phyloP scores from a whole-genome alignment of 2,797 vertebrate genomes.

The Darevskia mixta region DNA sequence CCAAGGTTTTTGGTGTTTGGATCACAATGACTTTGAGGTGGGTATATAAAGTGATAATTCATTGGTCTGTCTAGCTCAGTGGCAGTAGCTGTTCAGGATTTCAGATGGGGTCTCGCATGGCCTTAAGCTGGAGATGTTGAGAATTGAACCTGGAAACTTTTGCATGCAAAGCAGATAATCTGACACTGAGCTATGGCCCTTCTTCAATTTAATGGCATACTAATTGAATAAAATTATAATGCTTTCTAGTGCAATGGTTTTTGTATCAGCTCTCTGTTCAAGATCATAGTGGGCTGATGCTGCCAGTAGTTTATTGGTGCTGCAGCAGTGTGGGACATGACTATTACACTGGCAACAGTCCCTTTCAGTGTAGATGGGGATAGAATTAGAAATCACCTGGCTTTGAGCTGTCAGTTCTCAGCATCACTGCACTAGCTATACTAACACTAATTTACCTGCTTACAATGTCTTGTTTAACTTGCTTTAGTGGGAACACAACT shows the following conservation, averaged over 20 bases:
- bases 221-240: neutral
- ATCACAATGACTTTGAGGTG: conserved; percentile 94
- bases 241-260: neutral
- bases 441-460: neutral
- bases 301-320: accelerated
- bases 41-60: conserved; percentile 41
- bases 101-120: no score
- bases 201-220: no score
- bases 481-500: neutral
- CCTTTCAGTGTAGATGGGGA: neutral
- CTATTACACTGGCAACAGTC: neutral
- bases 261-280: neutral
- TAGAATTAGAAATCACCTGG: neutral
- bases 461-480: neutral
- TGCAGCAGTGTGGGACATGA: accelerated
- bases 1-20: conserved; percentile 94
- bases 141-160: no score
- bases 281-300: neutral
- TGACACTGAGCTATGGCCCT: no score
- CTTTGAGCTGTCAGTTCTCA: neutral
- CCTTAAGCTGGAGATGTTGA: no score
- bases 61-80: no score
- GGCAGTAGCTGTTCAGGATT: no score
- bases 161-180: no score
- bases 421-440: no score